These are phyloP conservation scores for Puntigrus tetrazona DNA, from an alignment of 2,113 vertebrate genomes.

Conservation along the genomic window DNA sequence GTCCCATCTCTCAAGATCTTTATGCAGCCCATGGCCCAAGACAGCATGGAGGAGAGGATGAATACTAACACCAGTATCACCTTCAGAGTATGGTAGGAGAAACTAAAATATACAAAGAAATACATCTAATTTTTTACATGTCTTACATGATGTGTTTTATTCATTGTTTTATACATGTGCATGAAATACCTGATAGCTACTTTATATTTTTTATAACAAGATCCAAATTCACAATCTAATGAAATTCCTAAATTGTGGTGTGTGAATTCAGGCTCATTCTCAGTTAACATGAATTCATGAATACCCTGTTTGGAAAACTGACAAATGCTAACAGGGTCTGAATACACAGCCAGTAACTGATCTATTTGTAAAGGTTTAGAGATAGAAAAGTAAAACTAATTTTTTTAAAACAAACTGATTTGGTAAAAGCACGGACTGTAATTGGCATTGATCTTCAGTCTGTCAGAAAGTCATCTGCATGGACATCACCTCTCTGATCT, in stretches of 20 bases:
- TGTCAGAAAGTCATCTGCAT: constrained; percentile 12
- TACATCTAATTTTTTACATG: background rate
- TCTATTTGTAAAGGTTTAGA: background rate
- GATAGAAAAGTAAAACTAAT: background rate
- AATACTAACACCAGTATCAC: constrained; percentile 76
- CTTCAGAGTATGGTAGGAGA: constrained; percentile 80
- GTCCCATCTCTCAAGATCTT: constrained; percentile 94
- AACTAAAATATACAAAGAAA: background rate
- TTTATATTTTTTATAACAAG: background rate
- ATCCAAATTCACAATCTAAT: background rate
- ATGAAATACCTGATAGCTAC: background rate
- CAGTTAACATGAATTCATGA: background rate
- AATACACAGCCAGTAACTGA: background rate
- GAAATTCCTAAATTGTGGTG: background rate
- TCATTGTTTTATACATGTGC: background rate
- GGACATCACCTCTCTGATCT: background rate
- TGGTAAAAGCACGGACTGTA: background rate
- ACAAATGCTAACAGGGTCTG: background rate
- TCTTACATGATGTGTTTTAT: background rate
- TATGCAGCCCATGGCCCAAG: constrained; percentile 75
- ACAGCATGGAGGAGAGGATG: constrained; percentile 80
- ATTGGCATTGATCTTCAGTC: too few relatives aligned
- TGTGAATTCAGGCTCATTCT: background rate
- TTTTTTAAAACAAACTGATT: too few relatives aligned
- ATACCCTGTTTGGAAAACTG: background rate